Base-by-base conservation (phyloP, 2,113 vertebrate genomes). In the Bubalus kerabau region DNA sequence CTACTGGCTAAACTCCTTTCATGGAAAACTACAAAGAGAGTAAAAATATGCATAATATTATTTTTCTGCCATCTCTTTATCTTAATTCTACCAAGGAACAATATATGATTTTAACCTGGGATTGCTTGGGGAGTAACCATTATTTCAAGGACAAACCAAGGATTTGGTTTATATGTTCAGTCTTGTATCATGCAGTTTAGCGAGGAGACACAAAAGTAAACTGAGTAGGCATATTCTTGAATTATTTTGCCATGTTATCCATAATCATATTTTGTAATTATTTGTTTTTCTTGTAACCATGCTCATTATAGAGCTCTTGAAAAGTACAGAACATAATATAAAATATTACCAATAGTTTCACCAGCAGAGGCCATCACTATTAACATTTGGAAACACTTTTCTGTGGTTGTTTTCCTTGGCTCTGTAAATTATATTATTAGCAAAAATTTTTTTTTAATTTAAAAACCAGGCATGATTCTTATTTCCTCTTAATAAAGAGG, bases 371-470 rank as follows among this genome's bases (percentile, higher is more conserved):
- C 19, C 13, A 67, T n/a, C 28, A 43, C 50, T 91, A 54, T 82
- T 91, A 36, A 82, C 16, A 50, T 93, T 50, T 59, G 64, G 54
- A 83, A 52, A 92, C 12, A 40, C 36, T 90, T 50, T 21, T 76
- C 59, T 85, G 26, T 95, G n/a, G 43, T 97, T 93, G 9, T 78
- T 96, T 52, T 93, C 26, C n/a, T 94, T 93, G 78, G 46, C n/a
- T 83, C 13, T 80, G 2, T 80, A 74, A 92, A 74, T 56, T 80
- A 84, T 62, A 87, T 64, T 14, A 81, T 92, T 83, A 89, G 12
- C 13, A 91, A 91, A 5, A 8, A 4, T 2, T 0, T 26, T 78
- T 80, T 94, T 30, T 57, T 1, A 6, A 83, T 87, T 59, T 90
- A 67, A 56, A 60, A 95, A 94, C 80, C 87, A 24, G 71, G 3